Conservation (phyloP, 2,113 vertebrate species). For the Salvelinus fontinalis region DNA sequence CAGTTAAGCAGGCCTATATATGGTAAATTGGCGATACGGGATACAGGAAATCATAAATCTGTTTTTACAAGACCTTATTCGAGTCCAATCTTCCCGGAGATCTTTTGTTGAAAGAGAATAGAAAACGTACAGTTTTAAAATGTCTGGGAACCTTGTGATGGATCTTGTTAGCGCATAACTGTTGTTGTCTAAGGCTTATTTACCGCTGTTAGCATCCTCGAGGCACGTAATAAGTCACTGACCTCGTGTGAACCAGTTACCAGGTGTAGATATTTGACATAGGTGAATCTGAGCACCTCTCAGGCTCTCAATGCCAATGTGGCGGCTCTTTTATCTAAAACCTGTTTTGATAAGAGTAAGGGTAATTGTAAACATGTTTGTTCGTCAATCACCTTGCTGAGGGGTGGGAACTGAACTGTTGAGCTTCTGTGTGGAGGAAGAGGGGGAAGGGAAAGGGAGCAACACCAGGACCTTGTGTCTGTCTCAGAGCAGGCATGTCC, state of each 20-base stretch:
- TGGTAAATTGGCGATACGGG: neutral
- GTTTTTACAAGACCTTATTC: neutral
- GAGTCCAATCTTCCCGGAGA: neutral
- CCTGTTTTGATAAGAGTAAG: no score
- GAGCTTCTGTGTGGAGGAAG: no score
- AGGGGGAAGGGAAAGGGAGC: no score
- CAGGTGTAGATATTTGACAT: neutral
- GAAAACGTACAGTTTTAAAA: neutral
- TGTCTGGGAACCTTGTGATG: no score
- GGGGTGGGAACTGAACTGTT: no score
- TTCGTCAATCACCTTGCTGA: no score
- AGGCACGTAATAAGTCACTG: neutral
- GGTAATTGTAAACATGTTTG: no score
- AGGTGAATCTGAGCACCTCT: constrained; percentile 32
- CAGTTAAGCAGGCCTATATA: constrained; percentile 15
- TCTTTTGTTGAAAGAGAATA: neutral
- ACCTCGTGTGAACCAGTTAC: no score
- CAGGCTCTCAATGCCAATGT: constrained; percentile 11
- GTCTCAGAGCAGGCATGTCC: no score
- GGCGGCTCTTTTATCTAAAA: neutral
- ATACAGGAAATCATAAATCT: constrained; percentile 33
- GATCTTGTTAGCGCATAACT: neutral
- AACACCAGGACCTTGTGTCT: no score
- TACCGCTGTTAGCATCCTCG: neutral
- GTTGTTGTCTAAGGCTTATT: neutral